Base-by-base conservation (phyloP, 2,113 vertebrate genomes). In the Leiothrix lutea region DNA sequence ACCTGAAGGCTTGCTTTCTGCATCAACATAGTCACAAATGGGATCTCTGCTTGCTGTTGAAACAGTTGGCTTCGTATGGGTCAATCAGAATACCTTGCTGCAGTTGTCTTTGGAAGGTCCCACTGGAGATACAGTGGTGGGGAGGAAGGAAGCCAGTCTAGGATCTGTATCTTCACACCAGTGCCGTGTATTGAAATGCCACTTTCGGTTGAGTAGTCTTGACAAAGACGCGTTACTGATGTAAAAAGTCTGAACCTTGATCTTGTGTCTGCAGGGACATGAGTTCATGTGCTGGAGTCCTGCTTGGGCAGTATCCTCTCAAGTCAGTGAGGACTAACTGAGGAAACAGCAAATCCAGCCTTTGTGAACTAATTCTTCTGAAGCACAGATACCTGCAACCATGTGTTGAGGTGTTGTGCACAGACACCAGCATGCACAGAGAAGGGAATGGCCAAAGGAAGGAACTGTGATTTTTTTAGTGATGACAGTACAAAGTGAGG, bases 111-210 rank as follows among this genome's bases (percentile, higher is more conserved):
- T 6, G 4, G n/a, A 75, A n/a, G 20, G 47, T 69, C 35, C 47
- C 67, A 33, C 33, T 83, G 57, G 45, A 70, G 66, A 86, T 75
- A 20, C 22, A 31, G 69, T 78, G 36, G 15, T 19, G 6, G 12
- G 11, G 26, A 81, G 62, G 82, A 87, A 67, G 77, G 75, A 96
- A 93, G 31, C 51, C 45, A 29, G 25, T 31, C 31, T 77, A 64
- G 53, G 35, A 61, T 57, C n/a, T 85, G 29, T 69, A 29, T 88
- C 78, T 80, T 94, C 50, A 65, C 21, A 44, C 18, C 33, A 69
- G 8, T 1, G 3, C 17, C 2, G 3, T 50, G 24, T 88, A 56
- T 66, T 80, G 42, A 87, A 87, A 78, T 64, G 35, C 56, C 74
- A 9, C 56, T 95, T 88, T 78, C 4, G 3, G 12, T 78, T 70